Percentiles rank a stretch among this genome's conserved stretches.
These are phyloP conservation scores for Toxonevra muliebris DNA, from an alignment of 2,888 invertebrate species.

Conservation along the genomic window DNA sequence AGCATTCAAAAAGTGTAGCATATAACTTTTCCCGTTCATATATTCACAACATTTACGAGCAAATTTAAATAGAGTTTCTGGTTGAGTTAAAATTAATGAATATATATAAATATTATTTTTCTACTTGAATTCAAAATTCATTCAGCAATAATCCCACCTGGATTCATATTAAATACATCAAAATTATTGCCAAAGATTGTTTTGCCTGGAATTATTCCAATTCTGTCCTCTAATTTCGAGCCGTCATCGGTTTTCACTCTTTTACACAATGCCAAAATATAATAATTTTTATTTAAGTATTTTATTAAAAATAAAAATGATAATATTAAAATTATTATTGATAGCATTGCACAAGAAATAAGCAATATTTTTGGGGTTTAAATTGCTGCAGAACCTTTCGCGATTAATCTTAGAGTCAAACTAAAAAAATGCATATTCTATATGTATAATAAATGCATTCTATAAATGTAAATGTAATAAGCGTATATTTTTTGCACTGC, in stretches of 20 bases:
- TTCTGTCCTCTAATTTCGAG: constrained; percentile 47
- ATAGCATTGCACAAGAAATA: constrained; percentile 19
- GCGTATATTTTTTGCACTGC: not conserved
- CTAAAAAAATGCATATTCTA: not conserved
- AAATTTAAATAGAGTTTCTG: constrained; percentile 50
- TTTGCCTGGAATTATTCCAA: constrained; percentile 47
- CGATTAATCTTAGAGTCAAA: not conserved
- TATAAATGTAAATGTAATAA: not conserved
- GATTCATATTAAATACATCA: constrained; percentile 49
- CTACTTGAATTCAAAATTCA: not conserved
- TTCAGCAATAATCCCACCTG: constrained; percentile 43
- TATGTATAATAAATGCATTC: too few species aligned
- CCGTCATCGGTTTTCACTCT: constrained; percentile 54
- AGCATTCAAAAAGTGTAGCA: constrained; percentile 53
- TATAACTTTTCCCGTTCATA: constrained; percentile 52
- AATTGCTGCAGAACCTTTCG: too few species aligned
- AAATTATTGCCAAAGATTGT: constrained; percentile 58
- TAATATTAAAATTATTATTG: constrained; percentile 11
- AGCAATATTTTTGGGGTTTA: constrained; percentile 31
- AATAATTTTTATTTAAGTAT: constrained; percentile 50
- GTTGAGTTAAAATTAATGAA: not conserved
- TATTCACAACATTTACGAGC: constrained; percentile 36
- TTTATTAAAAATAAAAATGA: constrained; percentile 19
- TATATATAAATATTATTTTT: not conserved
- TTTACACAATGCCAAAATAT: constrained; percentile 46